Evolutionary conservation across 2,113 vertebrate genomes (phyloP).

Genomic region (Solea senegalensis): DNA sequence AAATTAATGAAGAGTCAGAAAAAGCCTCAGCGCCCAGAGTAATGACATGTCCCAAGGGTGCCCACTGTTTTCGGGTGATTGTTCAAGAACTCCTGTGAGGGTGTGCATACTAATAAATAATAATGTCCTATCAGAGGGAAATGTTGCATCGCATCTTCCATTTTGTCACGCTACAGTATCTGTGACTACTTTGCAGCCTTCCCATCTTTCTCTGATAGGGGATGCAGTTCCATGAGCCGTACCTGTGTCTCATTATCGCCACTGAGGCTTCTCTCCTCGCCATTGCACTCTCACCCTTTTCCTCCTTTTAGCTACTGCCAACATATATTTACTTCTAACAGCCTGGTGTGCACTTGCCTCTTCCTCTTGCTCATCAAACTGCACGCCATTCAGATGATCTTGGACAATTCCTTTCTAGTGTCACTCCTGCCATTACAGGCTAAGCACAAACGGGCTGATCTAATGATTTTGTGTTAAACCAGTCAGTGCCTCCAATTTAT

Average conservation of each 20-base stretch:
- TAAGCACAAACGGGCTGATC: conserved; percentile 36
- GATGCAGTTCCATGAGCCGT: conserved; percentile 53
- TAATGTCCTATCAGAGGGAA: conserved; percentile 65
- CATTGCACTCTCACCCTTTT: conserved; percentile 48
- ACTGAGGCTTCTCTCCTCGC: conserved; percentile 60
- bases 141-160: conserved; percentile 27
- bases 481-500: conserved; percentile 42
- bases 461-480: conserved; percentile 53
- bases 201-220: conserved; percentile 26
- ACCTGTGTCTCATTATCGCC: conserved; percentile 73
- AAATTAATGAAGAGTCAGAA: conserved; percentile 46
- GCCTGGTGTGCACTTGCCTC: conserved; percentile 36
- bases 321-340: conserved; percentile 70
- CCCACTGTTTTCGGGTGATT: conserved; percentile 57
- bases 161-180: conserved; percentile 19
- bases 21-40: conserved; percentile 32
- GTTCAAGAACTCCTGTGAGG: conserved; percentile 51
- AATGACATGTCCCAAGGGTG: conserved; percentile 50
- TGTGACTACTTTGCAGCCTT: conserved; percentile 35
- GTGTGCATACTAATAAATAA: conserved; percentile 55
- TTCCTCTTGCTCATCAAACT: conserved; percentile 28
- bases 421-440: conserved; percentile 44
- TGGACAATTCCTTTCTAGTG: conserved; percentile 30
- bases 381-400: conserved; percentile 38
- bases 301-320: conserved; percentile 71